Evolutionary conservation across 2,113 vertebrate genomes (phyloP).

Genomic region (Neogale vison): DNA sequence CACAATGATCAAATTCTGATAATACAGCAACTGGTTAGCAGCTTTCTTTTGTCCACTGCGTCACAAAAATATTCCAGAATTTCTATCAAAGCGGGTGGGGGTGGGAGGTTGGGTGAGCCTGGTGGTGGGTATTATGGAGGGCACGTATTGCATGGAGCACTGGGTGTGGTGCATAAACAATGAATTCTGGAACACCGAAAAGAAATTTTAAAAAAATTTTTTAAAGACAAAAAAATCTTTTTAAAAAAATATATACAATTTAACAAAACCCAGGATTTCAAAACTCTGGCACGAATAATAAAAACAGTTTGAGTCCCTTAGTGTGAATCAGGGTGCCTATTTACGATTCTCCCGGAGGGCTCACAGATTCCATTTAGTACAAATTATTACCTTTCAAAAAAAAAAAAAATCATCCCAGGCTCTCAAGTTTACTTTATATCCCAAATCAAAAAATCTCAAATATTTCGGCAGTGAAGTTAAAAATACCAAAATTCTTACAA

Average conservation of each 20-base stretch:
- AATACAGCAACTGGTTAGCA: not conserved
- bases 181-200: too few species aligned
- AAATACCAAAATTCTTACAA: not conserved
- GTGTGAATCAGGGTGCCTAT: not conserved
- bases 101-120: too few species aligned
- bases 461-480: not conserved
- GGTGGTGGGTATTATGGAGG: too few species aligned
- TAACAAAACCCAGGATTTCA: not conserved
- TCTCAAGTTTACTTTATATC: not conserved
- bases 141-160: too few species aligned
- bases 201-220: too few species aligned
- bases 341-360: not conserved
- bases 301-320: not conserved
- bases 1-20: not conserved
- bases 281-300: not conserved
- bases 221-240: not conserved
- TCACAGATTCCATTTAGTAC: not conserved
- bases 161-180: too few species aligned
- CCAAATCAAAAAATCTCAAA: not conserved
- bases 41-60: not conserved
- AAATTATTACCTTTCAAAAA: not conserved
- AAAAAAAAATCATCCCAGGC: not conserved
- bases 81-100: not conserved
- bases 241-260: not conserved
- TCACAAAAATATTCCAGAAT: not conserved